Percentiles rank a stretch among this genome's conserved stretches.
Evolutionary conservation across 2,113 vertebrate species (phyloP).

Genomic region (Aegithalos caudatus): DNA sequence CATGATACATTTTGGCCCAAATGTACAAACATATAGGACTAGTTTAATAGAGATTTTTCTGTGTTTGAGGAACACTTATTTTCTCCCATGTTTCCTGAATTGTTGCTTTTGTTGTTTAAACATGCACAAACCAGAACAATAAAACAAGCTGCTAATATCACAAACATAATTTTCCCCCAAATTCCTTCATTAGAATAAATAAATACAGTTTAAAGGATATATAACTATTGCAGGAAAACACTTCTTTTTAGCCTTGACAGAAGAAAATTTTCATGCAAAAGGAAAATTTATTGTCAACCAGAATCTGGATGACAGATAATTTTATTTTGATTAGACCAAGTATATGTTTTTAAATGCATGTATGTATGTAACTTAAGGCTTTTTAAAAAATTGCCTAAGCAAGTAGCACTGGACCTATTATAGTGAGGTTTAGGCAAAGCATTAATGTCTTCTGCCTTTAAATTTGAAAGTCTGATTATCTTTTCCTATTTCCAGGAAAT

Average conservation of each 20-base stretch:
- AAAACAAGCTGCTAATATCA: neutral
- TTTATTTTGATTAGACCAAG: neutral
- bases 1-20: neutral
- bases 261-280: neutral
- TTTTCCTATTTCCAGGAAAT: neutral
- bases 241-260: neutral
- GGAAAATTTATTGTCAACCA: neutral
- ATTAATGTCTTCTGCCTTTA: neutral
- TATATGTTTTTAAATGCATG: neutral
- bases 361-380: rapidly evolving
- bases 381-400: neutral
- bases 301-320: neutral
- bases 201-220: neutral
- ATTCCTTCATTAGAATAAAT: neutral
- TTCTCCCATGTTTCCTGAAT: neutral
- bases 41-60: neutral
- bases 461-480: neutral
- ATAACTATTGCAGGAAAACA: neutral
- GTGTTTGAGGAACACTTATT: neutral
- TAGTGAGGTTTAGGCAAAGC: neutral
- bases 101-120: neutral
- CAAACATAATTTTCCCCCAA: rapidly evolving
- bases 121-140: neutral
- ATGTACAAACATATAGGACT: rapidly evolving
- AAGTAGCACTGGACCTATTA: neutral